Percentiles rank a stretch among this genome's conserved stretches.
Conservation (phyloP, 2,888 invertebrate species). For the Physocephala rufipes region DNA sequence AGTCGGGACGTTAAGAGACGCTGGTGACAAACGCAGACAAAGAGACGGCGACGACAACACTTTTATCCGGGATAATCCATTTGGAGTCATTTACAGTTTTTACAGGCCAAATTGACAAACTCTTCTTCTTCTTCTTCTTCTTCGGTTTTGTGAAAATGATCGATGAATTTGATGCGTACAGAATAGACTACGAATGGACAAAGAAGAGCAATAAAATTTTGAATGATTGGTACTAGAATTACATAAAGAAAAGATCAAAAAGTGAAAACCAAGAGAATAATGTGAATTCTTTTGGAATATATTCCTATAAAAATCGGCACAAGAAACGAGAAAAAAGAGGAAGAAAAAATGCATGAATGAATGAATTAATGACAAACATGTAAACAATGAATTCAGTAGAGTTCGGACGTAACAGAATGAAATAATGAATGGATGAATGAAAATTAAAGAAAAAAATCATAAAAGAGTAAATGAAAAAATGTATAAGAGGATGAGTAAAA, state of each 20-base stretch:
- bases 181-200: no score
- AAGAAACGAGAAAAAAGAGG: background rate
- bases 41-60: conserved; percentile 29
- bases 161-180: conserved; percentile 17
- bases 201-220: conserved; percentile 31
- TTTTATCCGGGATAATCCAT: conserved; percentile 27
- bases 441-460: no score
- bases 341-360: background rate
- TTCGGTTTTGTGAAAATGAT: conserved; percentile 12
- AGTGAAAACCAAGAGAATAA: no score
- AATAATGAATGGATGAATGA: no score
- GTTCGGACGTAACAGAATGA: no score
- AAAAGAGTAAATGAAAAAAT: no score
- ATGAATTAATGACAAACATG: no score
- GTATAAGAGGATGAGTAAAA: no score
- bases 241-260: conserved; percentile 5
- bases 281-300: background rate
- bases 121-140: no score
- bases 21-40: background rate
- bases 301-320: background rate
- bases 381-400: no score
- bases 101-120: background rate
- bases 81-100: background rate
- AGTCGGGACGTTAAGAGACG: background rate
- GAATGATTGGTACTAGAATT: conserved; percentile 19